These are phyloP conservation scores for Dasypolia templi DNA, from an alignment of 2,888 invertebrate species.

Conservation along the genomic window DNA sequence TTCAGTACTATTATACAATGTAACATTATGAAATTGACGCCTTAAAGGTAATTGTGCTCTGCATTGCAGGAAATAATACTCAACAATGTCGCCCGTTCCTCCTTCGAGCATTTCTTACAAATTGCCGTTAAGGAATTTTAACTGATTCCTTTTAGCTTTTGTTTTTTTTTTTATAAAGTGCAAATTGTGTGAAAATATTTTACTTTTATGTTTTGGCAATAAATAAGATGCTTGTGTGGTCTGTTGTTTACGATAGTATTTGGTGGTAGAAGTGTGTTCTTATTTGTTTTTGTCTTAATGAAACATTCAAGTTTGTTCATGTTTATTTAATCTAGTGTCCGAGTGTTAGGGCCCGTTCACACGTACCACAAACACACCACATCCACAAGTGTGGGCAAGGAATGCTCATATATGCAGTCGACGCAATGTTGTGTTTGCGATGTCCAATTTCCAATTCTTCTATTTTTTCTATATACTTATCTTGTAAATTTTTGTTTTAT, in stretches of 20 bases:
- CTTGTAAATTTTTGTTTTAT: too few species aligned
- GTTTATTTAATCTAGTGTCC: background rate
- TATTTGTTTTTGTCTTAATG: background rate
- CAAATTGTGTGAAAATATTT: background rate
- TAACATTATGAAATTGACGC: constrained; percentile 58
- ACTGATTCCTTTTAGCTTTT: constrained; percentile 32
- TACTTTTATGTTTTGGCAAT: background rate
- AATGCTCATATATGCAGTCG: too few species aligned
- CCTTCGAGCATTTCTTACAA: constrained; percentile 50
- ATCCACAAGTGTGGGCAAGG: too few species aligned
- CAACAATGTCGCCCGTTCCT: constrained; percentile 52
- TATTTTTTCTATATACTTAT: too few species aligned
- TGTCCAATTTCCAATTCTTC: too few species aligned
- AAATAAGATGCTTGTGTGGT: too few species aligned
- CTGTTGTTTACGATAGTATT: background rate
- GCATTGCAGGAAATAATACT: constrained; percentile 61
- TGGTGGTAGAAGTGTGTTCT: background rate
- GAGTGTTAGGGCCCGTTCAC: too few species aligned
- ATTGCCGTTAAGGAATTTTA: constrained; percentile 57
- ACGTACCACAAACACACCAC: too few species aligned
- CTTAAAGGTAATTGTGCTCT: constrained; percentile 54
- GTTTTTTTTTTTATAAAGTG: constrained; percentile 25
- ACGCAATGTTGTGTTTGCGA: too few species aligned
- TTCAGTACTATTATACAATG: constrained; percentile 32
- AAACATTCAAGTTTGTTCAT: background rate